These are phyloP conservation scores for Hypomecis atomaria DNA, from an alignment of 2,888 invertebrate genomes.

Conservation along the genomic window DNA sequence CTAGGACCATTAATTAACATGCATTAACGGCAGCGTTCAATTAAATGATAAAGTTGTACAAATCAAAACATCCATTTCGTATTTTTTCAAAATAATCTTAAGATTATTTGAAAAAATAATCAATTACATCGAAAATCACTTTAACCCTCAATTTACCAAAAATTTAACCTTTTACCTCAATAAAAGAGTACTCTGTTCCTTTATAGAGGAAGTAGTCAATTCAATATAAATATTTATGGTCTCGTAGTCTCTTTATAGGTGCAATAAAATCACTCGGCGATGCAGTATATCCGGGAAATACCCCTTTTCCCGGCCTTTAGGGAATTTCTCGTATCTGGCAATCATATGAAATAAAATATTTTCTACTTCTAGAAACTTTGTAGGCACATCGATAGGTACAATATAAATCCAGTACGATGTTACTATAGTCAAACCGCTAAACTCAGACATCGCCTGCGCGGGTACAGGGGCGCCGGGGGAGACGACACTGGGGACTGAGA, in stretches of 20 bases:
- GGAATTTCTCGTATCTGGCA: slow-evolving; percentile 12
- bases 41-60: too few species aligned
- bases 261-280: slow-evolving; percentile 60
- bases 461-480: too few species aligned
- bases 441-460: too few species aligned
- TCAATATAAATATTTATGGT: slow-evolving; percentile 63
- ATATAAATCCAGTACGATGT: too few species aligned
- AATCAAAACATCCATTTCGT: too few species aligned
- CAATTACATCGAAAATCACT: neutral
- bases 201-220: slow-evolving; percentile 52
- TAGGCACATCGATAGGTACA: too few species aligned
- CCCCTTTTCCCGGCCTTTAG: slow-evolving; percentile 41
- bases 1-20: too few species aligned
- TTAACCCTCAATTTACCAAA: slow-evolving; percentile 8
- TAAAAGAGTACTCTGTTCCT: slow-evolving; percentile 38
- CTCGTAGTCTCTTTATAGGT: slow-evolving; percentile 57
- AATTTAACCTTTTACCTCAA: slow-evolving; percentile 25
- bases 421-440: too few species aligned
- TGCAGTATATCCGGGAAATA: slow-evolving; percentile 53
- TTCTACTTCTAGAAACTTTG: too few species aligned
- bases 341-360: neutral
- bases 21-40: too few species aligned
- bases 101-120: too few species aligned
- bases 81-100: neutral
- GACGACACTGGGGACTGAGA: too few species aligned